Conservation (phyloP, 1,140 invertebrate genomes). For the Pseudomyrmex gracilis region DNA sequence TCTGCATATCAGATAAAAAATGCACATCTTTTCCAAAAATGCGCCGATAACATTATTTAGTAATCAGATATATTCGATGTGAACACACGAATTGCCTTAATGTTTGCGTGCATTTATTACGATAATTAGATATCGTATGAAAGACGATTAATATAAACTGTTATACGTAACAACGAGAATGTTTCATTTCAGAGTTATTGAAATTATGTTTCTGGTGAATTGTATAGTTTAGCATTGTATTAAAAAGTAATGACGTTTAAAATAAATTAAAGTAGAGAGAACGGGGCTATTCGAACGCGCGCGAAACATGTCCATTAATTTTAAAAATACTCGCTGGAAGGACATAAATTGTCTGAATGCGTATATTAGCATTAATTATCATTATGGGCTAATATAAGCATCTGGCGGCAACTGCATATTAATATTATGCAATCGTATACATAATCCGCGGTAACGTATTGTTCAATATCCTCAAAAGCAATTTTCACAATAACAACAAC, state of each 20-base stretch:
- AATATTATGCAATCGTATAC: conserved; percentile 21
- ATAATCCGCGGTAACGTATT: conserved; percentile 8
- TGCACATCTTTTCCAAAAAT: neutral
- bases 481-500: conserved; percentile 19
- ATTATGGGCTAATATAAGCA: conserved; percentile 23
- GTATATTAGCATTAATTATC: conserved; percentile 24
- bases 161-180: no score
- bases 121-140: neutral
- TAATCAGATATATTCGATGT: neutral
- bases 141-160: conserved; percentile 1
- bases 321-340: neutral
- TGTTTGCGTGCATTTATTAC: neutral
- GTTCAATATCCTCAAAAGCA: neutral
- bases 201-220: no score
- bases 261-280: neutral
- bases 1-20: neutral
- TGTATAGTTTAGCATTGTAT: no score
- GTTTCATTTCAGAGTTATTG: neutral
- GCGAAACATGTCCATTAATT: neutral
- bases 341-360: neutral
- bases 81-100: neutral
- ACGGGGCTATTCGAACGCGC: no score
- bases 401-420: conserved; percentile 7
- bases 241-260: conserved; percentile 5
- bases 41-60: neutral